Conservation (phyloP, 2,797 vertebrate species). For the Trichosurus vulpecula region DNA sequence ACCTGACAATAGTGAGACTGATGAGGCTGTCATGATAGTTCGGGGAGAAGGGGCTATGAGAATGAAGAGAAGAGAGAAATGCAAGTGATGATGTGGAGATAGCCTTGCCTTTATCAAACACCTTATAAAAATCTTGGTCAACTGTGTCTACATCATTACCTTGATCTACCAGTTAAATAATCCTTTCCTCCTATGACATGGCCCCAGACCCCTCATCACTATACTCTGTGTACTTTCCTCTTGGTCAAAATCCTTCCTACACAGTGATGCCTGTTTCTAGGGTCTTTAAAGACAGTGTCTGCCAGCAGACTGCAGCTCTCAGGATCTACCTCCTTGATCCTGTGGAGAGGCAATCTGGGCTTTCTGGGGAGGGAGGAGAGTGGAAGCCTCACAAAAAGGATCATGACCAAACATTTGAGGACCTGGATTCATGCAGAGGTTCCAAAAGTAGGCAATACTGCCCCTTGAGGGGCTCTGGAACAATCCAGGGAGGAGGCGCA, state of each 20-base stretch:
- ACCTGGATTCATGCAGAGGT: background rate
- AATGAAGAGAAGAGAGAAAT: background rate
- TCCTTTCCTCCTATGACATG: background rate
- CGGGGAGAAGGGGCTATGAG: background rate
- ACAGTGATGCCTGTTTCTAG: background rate
- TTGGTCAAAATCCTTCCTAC: background rate
- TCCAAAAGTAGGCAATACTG: too few relatives aligned
- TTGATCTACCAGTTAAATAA: background rate
- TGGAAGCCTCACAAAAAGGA: background rate
- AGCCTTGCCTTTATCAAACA: background rate
- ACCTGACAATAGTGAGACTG: too few relatives aligned
- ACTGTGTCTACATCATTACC: background rate
- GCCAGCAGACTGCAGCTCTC: background rate
- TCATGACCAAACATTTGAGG: background rate
- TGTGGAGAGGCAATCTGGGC: background rate
- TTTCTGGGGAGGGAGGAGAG: background rate
- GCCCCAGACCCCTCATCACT: background rate
- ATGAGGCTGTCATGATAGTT: background rate
- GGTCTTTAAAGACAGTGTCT: background rate
- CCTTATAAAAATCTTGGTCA: background rate
- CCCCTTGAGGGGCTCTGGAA: too few relatives aligned
- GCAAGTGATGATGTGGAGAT: too few relatives aligned
- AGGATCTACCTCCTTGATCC: background rate
- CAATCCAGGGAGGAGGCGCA: too few relatives aligned
- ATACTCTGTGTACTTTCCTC: background rate